phyloP scores from a whole-genome alignment of 2,113 vertebrate genomes.

The Stictonetta naevosa region DNA sequence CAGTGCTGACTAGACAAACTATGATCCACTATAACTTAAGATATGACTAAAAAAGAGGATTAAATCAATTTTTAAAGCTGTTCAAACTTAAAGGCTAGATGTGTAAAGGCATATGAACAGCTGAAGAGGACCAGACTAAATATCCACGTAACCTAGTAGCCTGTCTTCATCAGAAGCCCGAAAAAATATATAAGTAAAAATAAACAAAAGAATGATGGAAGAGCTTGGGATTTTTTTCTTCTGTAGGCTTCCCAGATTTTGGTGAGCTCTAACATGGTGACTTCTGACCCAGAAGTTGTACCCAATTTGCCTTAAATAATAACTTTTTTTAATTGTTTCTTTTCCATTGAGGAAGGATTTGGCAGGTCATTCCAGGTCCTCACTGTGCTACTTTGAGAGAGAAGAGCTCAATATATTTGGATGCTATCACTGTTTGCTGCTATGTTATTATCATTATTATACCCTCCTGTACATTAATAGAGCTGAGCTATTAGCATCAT shows the following conservation, averaged over 20 bases:
- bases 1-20: neutral
- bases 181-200: neutral
- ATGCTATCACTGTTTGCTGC: neutral
- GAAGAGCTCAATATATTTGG: neutral
- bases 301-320: neutral
- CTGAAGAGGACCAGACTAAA: neutral
- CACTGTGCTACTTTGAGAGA: neutral
- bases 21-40: neutral
- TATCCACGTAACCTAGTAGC: neutral
- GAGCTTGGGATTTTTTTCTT: neutral
- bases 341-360: neutral
- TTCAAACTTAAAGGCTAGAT: neutral
- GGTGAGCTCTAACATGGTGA: neutral
- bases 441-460: neutral
- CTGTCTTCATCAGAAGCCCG: neutral
- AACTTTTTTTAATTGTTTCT: neutral
- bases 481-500: constrained; percentile 24
- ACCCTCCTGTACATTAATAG: constrained; percentile 12
- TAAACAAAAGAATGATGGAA: neutral
- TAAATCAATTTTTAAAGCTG: neutral
- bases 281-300: neutral
- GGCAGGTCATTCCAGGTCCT: neutral
- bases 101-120: neutral
- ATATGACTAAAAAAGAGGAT: neutral
- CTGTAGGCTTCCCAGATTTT: neutral